Evolutionary conservation across 2,113 vertebrate genomes (phyloP).

Genomic region (Empidonax traillii): DNA sequence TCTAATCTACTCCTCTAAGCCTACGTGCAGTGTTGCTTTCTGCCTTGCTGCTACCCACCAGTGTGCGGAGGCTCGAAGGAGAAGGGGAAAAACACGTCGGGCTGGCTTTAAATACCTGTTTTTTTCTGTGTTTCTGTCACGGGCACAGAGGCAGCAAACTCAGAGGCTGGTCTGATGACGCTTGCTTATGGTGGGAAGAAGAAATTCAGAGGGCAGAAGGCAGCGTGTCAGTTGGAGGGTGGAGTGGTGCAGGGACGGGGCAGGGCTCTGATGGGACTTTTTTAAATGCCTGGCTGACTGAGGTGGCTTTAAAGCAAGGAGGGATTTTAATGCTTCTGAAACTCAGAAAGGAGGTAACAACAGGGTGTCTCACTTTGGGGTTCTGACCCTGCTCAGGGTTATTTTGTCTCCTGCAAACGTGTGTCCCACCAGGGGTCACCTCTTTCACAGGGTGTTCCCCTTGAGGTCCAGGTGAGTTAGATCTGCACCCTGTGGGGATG

Average conservation of each 20-base stretch:
- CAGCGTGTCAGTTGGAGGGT: neutral
- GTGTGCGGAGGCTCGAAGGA: neutral
- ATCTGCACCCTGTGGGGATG: neutral
- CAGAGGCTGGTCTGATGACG: conserved; percentile 8
- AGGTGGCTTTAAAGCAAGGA: neutral
- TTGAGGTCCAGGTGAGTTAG: neutral
- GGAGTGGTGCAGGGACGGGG: neutral
- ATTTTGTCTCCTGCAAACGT: rapidly evolving
- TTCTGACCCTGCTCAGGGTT: neutral
- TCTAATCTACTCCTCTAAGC: conserved; percentile 33
- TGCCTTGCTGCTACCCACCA: neutral
- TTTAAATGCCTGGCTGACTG: neutral
- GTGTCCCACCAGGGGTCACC: neutral
- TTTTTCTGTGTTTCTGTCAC: neutral
- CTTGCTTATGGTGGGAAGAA: conserved; percentile 39
- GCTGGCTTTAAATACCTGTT: conserved; percentile 46
- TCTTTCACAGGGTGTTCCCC: neutral
- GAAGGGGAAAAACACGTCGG: neutral
- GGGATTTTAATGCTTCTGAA: neutral
- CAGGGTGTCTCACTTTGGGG: neutral
- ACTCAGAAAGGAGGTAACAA: neutral
- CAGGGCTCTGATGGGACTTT: neutral
- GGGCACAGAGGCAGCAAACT: conserved; percentile 28
- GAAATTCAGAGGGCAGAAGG: conserved; percentile 22
- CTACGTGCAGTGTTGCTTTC: neutral